Percentiles rank a stretch among this genome's conserved stretches.
Conservation (phyloP, 2,113 vertebrate genomes). For the Ivindomyrus marchei region DNA sequence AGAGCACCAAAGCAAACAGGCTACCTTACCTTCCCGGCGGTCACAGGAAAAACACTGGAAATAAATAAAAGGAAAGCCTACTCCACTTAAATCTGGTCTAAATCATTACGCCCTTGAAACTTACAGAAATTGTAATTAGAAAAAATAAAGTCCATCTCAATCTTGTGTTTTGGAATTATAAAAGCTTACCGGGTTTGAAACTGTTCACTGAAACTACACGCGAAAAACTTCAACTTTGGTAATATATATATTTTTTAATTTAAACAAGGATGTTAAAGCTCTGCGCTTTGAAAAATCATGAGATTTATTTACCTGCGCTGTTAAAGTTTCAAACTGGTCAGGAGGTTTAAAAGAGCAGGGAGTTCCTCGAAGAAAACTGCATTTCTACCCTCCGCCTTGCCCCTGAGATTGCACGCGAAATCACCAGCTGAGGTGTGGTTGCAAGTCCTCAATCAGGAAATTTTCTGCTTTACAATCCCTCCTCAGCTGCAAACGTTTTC, state of each 20-base stretch:
- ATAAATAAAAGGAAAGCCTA: not conserved
- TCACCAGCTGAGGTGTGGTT: conserved; percentile 20
- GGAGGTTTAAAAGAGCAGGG: not conserved
- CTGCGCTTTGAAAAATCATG: not conserved
- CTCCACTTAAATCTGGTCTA: not conserved
- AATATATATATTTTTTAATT: not conserved
- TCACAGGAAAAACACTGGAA: not conserved
- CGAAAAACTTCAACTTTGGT: not conserved
- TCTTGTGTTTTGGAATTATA: not conserved
- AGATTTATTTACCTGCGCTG: conserved; percentile 14
- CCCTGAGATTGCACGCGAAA: not conserved
- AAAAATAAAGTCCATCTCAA: not conserved
- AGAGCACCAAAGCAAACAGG: not conserved
- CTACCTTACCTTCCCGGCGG: not conserved
- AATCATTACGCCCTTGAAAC: not conserved
- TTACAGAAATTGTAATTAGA: not conserved
- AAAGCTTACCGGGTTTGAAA: not conserved
- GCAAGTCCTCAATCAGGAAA: conserved; percentile 19
- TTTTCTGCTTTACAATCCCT: conserved; percentile 4
- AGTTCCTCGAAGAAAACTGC: not conserved
- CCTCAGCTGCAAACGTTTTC: not conserved
- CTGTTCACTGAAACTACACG: not conserved
- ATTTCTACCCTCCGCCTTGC: not conserved
- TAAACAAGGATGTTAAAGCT: not conserved
- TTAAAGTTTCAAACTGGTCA: not conserved